phyloP scores from a whole-genome alignment of 1,140 invertebrate species.

The Drosophila persimilis region DNA sequence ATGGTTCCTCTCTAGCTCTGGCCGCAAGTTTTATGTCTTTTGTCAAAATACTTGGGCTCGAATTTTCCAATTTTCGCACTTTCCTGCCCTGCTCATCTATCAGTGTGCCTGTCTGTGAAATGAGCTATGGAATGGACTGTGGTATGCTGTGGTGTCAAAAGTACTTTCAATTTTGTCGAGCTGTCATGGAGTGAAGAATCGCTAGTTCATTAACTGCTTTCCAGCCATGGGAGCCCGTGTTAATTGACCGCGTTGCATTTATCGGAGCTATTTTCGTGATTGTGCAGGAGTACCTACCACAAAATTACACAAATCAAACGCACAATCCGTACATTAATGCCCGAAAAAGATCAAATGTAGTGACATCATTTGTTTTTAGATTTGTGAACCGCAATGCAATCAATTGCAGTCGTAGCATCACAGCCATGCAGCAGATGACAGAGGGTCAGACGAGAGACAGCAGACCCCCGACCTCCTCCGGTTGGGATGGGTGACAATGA shows the following conservation, averaged over 20 bases:
- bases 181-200: not conserved
- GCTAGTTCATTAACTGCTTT: constrained; percentile 21
- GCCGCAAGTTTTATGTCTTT: constrained; percentile 41
- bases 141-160: not conserved
- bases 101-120: constrained; percentile 5
- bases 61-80: constrained; percentile 40
- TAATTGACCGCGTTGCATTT: constrained; percentile 3
- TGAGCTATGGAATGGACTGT: not conserved
- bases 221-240: not conserved
- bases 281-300: constrained; percentile 23
- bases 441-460: not conserved
- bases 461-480: not conserved
- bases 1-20: constrained; percentile 21
- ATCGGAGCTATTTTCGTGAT: not conserved
- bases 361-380: constrained; percentile 53
- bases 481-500: constrained; percentile 14
- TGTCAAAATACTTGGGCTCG: constrained; percentile 38
- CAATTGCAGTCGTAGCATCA: constrained; percentile 27
- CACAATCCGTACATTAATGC: constrained; percentile 25
- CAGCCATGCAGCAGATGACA: not conserved
- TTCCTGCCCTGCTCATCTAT: constrained; percentile 14
- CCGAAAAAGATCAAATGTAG: constrained; percentile 42
- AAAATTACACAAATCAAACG: constrained; percentile 52
- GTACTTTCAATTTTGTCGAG: not conserved
- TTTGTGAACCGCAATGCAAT: constrained; percentile 44